phyloP scores from a whole-genome alignment of 2,888 invertebrate species.

The Pristionchus arcanus region DNA sequence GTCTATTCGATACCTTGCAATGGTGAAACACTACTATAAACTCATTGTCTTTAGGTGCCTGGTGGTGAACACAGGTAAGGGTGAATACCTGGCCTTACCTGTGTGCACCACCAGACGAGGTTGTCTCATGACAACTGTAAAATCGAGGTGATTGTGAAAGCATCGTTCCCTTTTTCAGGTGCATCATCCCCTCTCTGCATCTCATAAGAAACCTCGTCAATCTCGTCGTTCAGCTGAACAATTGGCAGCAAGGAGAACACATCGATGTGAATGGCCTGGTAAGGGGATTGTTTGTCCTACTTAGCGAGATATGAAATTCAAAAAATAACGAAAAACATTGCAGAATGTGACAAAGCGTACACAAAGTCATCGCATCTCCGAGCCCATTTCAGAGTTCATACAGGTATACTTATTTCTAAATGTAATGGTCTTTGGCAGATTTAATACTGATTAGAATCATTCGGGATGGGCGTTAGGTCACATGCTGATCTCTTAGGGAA shows the following conservation, averaged over 20 bases:
- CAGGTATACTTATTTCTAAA: constrained; percentile 60
- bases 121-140: too few relatives aligned
- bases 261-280: constrained; percentile 47
- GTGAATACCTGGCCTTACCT: too few relatives aligned
- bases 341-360: constrained; percentile 69
- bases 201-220: background rate
- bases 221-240: constrained; percentile 30
- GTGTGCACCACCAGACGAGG: too few relatives aligned
- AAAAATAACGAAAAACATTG: background rate
- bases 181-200: constrained; percentile 40
- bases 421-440: too few relatives aligned
- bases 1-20: background rate
- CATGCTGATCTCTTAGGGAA: too few relatives aligned
- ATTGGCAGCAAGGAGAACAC: constrained; percentile 27
- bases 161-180: constrained; percentile 26
- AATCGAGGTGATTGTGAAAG: too few relatives aligned
- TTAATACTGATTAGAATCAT: too few relatives aligned
- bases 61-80: too few relatives aligned
- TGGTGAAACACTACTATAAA: background rate
- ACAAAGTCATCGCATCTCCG: constrained; percentile 72
- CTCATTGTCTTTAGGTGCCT: background rate
- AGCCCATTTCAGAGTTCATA: constrained; percentile 69
- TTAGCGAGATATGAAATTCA: background rate
- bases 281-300: background rate
- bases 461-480: too few relatives aligned